phyloP scores from a whole-genome alignment of 1,140 invertebrate genomes.

The Aphaenogaster floridana region DNA sequence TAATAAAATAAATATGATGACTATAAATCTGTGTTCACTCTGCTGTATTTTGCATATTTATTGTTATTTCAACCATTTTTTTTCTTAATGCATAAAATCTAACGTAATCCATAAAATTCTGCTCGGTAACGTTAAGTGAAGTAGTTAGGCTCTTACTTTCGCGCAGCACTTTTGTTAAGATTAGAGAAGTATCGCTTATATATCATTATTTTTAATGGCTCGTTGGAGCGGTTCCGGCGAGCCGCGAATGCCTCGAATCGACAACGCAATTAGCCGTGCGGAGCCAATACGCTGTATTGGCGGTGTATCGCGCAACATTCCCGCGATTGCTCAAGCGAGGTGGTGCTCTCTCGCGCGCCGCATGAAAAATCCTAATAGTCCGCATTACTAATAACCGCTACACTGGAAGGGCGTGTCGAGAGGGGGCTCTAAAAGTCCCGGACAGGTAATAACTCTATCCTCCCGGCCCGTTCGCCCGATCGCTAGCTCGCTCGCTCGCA shows the following conservation, averaged over 20 bases:
- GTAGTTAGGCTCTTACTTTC: slow-evolving; percentile 12
- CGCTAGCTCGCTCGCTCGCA: slow-evolving; percentile 21
- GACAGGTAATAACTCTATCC: slow-evolving; percentile 85
- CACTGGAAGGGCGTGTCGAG: slow-evolving; percentile 83
- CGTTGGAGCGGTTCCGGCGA: neutral
- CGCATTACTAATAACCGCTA: slow-evolving; percentile 82
- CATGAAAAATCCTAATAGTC: slow-evolving; percentile 81
- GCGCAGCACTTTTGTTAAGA: neutral
- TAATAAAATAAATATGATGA: too few relatives aligned
- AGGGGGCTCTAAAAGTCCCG: slow-evolving; percentile 82
- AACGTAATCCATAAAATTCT: neutral
- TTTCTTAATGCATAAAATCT: neutral
- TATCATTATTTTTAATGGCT: slow-evolving; percentile 19
- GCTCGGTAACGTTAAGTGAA: neutral
- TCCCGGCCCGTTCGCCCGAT: slow-evolving; percentile 63
- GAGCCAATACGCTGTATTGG: neutral
- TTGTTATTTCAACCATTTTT: too few relatives aligned
- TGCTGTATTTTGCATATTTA: too few relatives aligned
- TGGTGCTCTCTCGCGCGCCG: slow-evolving; percentile 46
- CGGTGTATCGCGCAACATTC: slow-evolving; percentile 40
- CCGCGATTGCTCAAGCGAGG: slow-evolving; percentile 48
- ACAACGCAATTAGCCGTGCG: slow-evolving; percentile 41
- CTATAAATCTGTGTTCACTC: too few relatives aligned
- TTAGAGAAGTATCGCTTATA: neutral
- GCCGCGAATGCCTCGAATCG: slow-evolving; percentile 25